Conservation (phyloP, 2,797 vertebrate species). For the Falco concolor region DNA sequence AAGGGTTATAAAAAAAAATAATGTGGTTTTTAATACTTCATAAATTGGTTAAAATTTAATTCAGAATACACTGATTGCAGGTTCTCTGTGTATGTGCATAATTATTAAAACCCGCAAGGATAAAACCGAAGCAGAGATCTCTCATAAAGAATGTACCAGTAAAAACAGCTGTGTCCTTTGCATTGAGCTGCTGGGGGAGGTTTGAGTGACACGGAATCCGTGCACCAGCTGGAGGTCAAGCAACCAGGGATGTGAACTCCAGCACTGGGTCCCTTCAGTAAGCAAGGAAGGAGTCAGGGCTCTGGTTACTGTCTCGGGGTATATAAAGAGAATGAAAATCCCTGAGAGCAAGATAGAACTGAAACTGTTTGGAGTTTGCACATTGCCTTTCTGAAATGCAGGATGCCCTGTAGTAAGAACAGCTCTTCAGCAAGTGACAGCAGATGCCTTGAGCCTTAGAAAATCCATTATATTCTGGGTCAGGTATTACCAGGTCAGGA, state of each 20-base stretch:
- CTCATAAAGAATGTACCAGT: neutral
- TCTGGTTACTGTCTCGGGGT: neutral
- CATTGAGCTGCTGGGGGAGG: neutral
- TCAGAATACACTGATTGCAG: constrained; percentile 26
- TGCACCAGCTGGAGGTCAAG: neutral
- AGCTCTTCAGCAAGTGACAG: neutral
- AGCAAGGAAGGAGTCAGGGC: neutral
- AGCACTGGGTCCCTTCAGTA: rapidly evolving
- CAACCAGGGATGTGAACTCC: neutral
- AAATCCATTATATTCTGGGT: neutral
- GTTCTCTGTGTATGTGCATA: neutral
- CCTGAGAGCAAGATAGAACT: neutral
- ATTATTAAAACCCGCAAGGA: constrained; percentile 41
- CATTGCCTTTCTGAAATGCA: neutral
- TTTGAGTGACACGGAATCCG: neutral
- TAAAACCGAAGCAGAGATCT: neutral
- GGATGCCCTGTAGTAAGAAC: neutral
- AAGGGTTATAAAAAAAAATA: constrained; percentile 38
- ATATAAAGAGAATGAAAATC: neutral
- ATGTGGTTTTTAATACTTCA: constrained; percentile 58
- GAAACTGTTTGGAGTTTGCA: neutral
- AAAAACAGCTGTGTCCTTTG: neutral
- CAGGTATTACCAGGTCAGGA: neutral
- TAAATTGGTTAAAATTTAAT: constrained; percentile 62
- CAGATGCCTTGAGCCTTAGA: neutral